A percentile compares a stretch with the other conserved stretches of the same genome.
Conservation (phyloP, 1,140 invertebrate species). For the Holotrichia oblita region DNA sequence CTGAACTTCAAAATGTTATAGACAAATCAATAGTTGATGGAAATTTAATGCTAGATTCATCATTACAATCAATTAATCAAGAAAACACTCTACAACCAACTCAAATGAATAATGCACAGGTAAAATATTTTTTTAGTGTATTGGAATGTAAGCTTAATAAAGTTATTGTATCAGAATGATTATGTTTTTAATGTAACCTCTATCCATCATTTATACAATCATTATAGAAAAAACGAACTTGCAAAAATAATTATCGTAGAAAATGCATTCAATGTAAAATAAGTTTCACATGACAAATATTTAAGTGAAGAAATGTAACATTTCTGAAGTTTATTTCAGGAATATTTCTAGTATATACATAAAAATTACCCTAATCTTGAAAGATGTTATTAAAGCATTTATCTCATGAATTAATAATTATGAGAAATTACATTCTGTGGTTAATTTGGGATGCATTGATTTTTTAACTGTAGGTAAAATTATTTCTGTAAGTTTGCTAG, state of each 20-base stretch:
- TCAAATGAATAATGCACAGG: constrained; percentile 37
- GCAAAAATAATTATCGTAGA: neutral
- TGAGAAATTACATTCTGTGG: neutral
- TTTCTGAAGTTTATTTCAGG: neutral
- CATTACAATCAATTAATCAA: constrained; percentile 41
- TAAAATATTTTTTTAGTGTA: constrained; percentile 41
- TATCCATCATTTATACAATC: neutral
- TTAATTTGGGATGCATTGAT: neutral
- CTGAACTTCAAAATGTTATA: constrained; percentile 73
- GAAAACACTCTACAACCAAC: constrained; percentile 33
- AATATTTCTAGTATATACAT: neutral
- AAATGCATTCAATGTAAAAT: neutral
- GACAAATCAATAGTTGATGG: constrained; percentile 69
- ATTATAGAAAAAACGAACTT: neutral
- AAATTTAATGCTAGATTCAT: constrained; percentile 55
- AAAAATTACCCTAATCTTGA: neutral
- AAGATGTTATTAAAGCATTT: neutral
- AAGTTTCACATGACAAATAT: neutral
- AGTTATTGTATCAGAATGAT: constrained; percentile 30
- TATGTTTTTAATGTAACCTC: constrained; percentile 22
- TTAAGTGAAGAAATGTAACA: neutral
- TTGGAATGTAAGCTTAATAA: constrained; percentile 34
- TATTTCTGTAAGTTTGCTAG: constrained; percentile 20
- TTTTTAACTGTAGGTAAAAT: neutral
- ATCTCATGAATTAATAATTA: constrained; percentile 33